Evolutionary conservation across 30 jellyfish, hydroid and myxozoan genomes (phyloP), one percentile per base, ranked within the genome.

Genomic region (Pseudorhiza aurosa): DNA sequence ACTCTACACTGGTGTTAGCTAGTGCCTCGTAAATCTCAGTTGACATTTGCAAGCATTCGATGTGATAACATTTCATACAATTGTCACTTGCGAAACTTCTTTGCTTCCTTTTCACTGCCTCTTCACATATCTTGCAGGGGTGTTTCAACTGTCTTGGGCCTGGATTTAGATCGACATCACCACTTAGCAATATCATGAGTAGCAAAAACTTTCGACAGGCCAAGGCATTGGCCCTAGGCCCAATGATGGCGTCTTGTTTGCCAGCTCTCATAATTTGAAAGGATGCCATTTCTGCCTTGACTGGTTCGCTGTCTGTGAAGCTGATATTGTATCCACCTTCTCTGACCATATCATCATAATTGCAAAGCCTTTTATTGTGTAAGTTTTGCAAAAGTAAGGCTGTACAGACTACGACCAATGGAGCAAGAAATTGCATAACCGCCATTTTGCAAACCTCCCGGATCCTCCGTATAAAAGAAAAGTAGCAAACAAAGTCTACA

Each of bases 1-100:
- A 68, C 31, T 68, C 64, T 14, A 68, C 42, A 44, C 82, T 68
- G 22, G 82, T 68, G 82, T 39, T 68, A 29, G 82, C 82, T 68
- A 68, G 31, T 33, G 31, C 82, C 82, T 68, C 67, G 19, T 68
- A 68, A 33, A 39, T 44, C 7, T 68, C 31, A 8, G 65, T 36
- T 68, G 82, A 68, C 64, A 68, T 68, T 33, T 35, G 55, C 82
- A 68, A 8, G 31, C 82, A 68, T 68, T 68, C 57, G 25, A 68
- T 43, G 45, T 68, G 82, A 63, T 63, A 63, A 57, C 77, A 63
- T 63, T 63, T 32, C 32, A 31, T 11, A 30, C 77, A 63, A 33
- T 63, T 29, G 9, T 63, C 77, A 30, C 57, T 27, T 63, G 77
- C 44, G 37, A 27, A 4, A 15, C 26, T 26, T 47, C 25, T 47